These are phyloP conservation scores for Sarcophaga caerulescens DNA, from an alignment of 2,888 invertebrate species.

Conservation along the genomic window DNA sequence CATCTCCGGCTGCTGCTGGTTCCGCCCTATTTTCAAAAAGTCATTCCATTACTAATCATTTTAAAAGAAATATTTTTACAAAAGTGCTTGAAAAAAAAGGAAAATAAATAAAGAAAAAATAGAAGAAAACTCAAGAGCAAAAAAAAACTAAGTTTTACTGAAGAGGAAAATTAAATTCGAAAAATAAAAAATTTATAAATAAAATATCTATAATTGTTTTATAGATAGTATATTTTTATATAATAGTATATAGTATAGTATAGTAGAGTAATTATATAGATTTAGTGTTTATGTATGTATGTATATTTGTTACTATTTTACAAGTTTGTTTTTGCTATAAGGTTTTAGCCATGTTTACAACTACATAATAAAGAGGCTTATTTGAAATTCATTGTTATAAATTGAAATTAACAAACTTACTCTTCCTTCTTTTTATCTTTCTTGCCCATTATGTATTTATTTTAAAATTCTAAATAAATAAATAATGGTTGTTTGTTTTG, in stretches of 20 bases:
- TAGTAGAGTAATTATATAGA: background rate
- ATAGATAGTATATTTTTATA: too few relatives aligned
- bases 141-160: constrained; percentile 25
- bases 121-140: constrained; percentile 21
- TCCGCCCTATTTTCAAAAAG: constrained; percentile 75
- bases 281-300: background rate
- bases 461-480: constrained; percentile 29
- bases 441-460: constrained; percentile 74
- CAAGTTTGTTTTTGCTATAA: constrained; percentile 12
- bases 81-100: background rate
- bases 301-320: background rate
- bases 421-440: constrained; percentile 79
- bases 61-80: background rate
- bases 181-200: background rate
- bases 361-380: constrained; percentile 2
- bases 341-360: constrained; percentile 59
- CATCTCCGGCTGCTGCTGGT: constrained; percentile 79
- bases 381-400: background rate
- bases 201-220: background rate
- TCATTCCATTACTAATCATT: background rate
- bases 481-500: constrained; percentile 39
- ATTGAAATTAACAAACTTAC: constrained; percentile 72
- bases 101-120: background rate
- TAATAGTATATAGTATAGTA: background rate
- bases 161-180: background rate